Conservation (phyloP, 1,140 invertebrate genomes). For the Sipha flava region DNA sequence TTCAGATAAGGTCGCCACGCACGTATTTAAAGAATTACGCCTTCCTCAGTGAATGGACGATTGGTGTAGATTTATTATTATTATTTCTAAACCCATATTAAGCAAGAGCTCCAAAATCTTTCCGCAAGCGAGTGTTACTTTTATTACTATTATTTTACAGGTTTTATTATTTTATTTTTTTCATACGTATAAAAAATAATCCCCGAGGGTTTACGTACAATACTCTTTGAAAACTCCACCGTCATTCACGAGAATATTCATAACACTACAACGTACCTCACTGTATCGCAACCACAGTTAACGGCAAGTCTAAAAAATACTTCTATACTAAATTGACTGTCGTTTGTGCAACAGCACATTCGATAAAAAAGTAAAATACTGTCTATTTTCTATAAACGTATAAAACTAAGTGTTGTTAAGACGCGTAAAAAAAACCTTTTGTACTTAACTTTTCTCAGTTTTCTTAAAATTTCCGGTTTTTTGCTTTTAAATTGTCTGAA, state of each 20-base stretch:
- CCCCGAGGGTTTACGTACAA: neutral
- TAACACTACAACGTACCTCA: neutral
- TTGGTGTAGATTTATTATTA: neutral
- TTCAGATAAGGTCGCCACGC: neutral
- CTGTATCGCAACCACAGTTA: neutral
- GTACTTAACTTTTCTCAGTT: neutral
- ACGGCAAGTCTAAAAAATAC: neutral
- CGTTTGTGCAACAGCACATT: neutral
- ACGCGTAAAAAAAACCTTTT: neutral
- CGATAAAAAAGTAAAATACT: neutral
- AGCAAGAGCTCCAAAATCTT: neutral
- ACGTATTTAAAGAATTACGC: neutral
- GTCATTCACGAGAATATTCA: neutral
- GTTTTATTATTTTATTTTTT: neutral
- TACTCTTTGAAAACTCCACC: neutral
- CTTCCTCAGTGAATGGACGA: neutral
- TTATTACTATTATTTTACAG: too few species aligned
- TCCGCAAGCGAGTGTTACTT: too few species aligned
- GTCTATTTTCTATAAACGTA: neutral
- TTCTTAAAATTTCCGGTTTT: neutral
- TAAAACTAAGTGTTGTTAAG: neutral
- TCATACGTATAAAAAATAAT: neutral
- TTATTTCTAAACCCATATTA: neutral
- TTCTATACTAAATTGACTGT: neutral
- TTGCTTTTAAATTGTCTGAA: neutral